Evolutionary conservation across 2,113 vertebrate genomes (phyloP).

Genomic region (Actenoides hombroni): DNA sequence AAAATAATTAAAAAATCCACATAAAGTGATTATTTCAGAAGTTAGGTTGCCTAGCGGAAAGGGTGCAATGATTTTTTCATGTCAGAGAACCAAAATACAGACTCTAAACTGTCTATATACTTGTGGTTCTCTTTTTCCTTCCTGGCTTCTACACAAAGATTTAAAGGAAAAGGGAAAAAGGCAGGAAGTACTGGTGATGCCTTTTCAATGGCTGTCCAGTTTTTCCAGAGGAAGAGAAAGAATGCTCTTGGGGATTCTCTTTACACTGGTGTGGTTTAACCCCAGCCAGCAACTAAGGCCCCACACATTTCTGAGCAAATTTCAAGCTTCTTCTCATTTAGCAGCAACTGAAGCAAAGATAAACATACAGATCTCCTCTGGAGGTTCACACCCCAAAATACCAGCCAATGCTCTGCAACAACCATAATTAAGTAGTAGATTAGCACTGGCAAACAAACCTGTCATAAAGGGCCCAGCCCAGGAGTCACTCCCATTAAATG

Average conservation of each 20-base stretch:
- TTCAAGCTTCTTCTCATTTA: not conserved
- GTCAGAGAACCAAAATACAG: not conserved
- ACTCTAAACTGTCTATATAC: not conserved
- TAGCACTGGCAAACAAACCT: not conserved
- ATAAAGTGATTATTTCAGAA: not conserved
- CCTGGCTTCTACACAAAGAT: not conserved
- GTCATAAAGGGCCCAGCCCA: not conserved
- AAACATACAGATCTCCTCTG: not conserved
- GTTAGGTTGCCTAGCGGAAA: not conserved
- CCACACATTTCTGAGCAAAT: not conserved
- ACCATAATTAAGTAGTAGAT: not conserved
- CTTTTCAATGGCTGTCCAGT: not conserved
- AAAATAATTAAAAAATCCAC: not conserved
- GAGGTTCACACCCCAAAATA: not conserved
- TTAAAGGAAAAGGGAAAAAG: not conserved
- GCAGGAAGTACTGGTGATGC: not conserved
- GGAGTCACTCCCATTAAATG: not conserved
- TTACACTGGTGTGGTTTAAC: not conserved
- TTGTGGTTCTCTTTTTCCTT: not conserved
- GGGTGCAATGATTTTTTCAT: not conserved
- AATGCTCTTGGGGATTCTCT: not conserved
- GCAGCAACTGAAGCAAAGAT: not conserved
- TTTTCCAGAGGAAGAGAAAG: not conserved
- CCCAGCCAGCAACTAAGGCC: not conserved
- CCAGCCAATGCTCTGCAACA: not conserved